These are phyloP conservation scores for Erebia epiphron DNA, from an alignment of 2,888 invertebrate genomes.

Conservation along the genomic window DNA sequence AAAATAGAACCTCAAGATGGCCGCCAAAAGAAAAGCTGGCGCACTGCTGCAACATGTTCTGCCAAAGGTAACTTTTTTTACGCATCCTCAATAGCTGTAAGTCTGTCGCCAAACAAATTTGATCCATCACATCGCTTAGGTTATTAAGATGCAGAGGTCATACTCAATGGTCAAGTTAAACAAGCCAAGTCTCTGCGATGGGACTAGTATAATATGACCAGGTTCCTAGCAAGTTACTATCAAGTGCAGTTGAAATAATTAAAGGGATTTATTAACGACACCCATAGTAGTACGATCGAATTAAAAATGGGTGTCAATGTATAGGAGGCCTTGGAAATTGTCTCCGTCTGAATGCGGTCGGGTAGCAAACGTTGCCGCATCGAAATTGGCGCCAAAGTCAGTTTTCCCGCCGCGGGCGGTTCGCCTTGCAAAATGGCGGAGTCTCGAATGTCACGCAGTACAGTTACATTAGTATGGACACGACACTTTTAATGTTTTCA, in stretches of 20 bases:
- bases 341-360: constrained; percentile 54
- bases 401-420: constrained; percentile 78
- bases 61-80: constrained; percentile 76
- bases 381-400: constrained; percentile 81
- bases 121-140: constrained; percentile 25
- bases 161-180: constrained; percentile 36
- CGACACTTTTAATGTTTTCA: constrained; percentile 42
- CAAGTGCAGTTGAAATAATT: constrained; percentile 69
- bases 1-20: constrained; percentile 80
- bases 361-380: constrained; percentile 59
- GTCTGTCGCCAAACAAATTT: constrained; percentile 45
- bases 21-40: constrained; percentile 89
- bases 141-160: constrained; percentile 33
- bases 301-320: constrained; percentile 43
- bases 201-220: constrained; percentile 48
- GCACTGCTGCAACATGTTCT: constrained; percentile 87
- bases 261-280: constrained; percentile 74
- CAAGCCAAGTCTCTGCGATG: constrained; percentile 39
- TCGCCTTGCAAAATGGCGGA: constrained; percentile 80
- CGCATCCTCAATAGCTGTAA: constrained; percentile 39
- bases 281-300: constrained; percentile 39
- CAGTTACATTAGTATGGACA: constrained; percentile 60
- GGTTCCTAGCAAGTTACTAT: constrained; percentile 52
- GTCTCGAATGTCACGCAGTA: constrained; percentile 76
- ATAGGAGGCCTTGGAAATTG: constrained; percentile 42